Conservation (phyloP, 1,140 invertebrate species). For the Heliothis virescens region DNA sequence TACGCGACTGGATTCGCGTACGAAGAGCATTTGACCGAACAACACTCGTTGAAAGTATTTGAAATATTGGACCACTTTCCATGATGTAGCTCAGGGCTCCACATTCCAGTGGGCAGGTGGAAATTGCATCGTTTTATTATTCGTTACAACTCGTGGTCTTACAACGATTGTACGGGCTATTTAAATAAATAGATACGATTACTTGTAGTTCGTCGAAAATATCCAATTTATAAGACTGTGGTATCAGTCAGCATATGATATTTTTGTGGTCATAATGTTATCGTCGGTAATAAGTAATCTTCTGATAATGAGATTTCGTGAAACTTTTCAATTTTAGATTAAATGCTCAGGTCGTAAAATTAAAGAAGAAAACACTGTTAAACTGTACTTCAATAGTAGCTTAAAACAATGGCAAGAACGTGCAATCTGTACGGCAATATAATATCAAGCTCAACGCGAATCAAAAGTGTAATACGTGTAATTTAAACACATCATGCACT, state of each 20-base stretch:
- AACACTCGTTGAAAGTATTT: constrained; percentile 57
- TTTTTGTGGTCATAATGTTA: constrained; percentile 47
- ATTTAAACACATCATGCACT: constrained; percentile 61
- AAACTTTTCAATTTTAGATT: constrained; percentile 23
- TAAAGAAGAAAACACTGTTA: constrained; percentile 30
- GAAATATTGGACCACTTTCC: constrained; percentile 71
- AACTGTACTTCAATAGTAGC: constrained; percentile 45
- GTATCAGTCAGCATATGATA: constrained; percentile 13
- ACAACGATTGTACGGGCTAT: constrained; percentile 52
- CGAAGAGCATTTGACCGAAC: background rate
- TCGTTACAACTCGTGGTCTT: constrained; percentile 55
- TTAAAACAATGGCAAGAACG: constrained; percentile 58
- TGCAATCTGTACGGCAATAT: constrained; percentile 58
- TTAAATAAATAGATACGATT: constrained; percentile 54
- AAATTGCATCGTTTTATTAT: constrained; percentile 60
- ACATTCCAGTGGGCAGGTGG: constrained; percentile 65
- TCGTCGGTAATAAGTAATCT: constrained; percentile 43
- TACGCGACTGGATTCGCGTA: background rate
- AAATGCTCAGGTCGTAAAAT: constrained; percentile 24
- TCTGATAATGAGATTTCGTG: constrained; percentile 15
- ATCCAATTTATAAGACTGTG: constrained; percentile 37
- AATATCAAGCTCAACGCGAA: constrained; percentile 56
- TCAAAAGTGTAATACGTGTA: constrained; percentile 64
- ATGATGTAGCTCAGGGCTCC: constrained; percentile 58
- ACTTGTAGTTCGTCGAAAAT: constrained; percentile 38